Base-by-base conservation (phyloP, 2,797 vertebrate species). In the Cryptoblepharus egeriae region DNA sequence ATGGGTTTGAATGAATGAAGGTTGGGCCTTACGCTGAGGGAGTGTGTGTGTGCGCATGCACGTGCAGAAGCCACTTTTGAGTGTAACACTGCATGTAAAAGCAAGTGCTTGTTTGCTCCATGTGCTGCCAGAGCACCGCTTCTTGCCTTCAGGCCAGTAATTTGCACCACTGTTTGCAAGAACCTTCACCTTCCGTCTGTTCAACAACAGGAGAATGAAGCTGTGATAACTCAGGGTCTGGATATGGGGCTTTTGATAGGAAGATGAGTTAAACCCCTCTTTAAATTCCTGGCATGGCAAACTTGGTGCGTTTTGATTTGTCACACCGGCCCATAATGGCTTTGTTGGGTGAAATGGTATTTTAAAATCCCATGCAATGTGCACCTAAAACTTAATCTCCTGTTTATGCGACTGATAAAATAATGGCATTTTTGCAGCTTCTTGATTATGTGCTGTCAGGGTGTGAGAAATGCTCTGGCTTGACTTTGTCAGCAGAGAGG, bases 351-450 rank as follows among this genome's bases (percentile, higher is more conserved):
- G 20, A 1, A 75, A 26, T 0, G 49, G 10, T 55, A 22, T 1
- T 60, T 77, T 68, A 0, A 0, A 70, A 61, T 9, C 70, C 37
- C 76, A 49, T 68, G 79, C 70, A 49, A 32, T 0, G 55, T 16
- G 28, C 1, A n/a, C 78, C 76, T 32, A 83, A 73, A 87, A 69
- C 83, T 1, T 22, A 89, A 79, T 72, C 76, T 87, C 75, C 75
- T 75, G 30, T 83, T 87, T 71, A 49, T 5, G 0, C 78, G 80
- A 39, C 85, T 42, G 71, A 45, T 15, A 32, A 37, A 52, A 61
- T 20, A 9, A 7, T 3, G 0, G 1, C 2, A 0, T 0, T 3
- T 0, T 0, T 10, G 69, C 39, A n/a, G 60, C 69, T 28, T 42
- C 28, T 26, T 32, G n/a, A 42, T 1, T 0, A 1, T 3, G 10